Evolutionary conservation across 2,888 invertebrate genomes (phyloP).

Genomic region (Yponomeuta sedellus): DNA sequence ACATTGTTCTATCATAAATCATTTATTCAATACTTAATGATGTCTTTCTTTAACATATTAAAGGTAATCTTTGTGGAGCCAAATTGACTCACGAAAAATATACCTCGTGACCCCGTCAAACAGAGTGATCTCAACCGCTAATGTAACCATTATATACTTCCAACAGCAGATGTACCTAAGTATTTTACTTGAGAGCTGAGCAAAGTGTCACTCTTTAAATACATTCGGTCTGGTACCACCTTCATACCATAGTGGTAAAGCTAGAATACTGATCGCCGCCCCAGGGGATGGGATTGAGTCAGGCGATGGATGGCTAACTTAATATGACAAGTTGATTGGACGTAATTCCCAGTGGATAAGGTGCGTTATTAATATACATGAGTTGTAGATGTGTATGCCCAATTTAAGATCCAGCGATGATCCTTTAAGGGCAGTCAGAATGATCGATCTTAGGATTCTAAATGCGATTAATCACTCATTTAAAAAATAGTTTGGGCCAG

Average conservation of each 20-base stretch:
- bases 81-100: no score
- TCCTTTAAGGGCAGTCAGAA: not conserved
- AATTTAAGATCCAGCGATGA: not conserved
- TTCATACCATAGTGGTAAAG: not conserved
- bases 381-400: not conserved
- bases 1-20: no score
- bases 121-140: no score
- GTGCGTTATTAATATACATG: not conserved
- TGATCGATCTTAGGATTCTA: not conserved
- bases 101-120: no score
- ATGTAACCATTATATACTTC: no score
- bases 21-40: no score
- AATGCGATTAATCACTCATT: not conserved
- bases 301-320: not conserved
- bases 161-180: no score
- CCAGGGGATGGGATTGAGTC: constrained; percentile 2
- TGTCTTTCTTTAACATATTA: no score
- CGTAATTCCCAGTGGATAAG: not conserved
- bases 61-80: no score
- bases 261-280: constrained; percentile 4
- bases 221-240: not conserved
- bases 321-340: constrained; percentile 10
- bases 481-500: not conserved
- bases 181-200: not conserved
- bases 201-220: not conserved